Percentiles rank a stretch among this genome's conserved stretches.
Evolutionary conservation across 2,888 invertebrate genomes (phyloP).

Genomic region (Tineola bisselliella): DNA sequence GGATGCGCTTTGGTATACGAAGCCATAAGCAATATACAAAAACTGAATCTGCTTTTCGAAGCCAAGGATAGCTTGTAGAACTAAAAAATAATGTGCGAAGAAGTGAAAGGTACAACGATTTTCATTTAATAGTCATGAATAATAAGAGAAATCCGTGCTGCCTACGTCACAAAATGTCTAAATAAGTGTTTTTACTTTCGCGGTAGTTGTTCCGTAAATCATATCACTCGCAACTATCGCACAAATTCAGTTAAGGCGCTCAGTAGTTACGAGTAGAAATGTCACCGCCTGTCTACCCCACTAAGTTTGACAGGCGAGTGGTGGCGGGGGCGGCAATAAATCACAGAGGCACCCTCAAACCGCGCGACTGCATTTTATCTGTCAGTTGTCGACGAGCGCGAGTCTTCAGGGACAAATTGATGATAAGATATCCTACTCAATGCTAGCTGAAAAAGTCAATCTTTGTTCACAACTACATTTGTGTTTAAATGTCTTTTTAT

Average conservation of each 20-base stretch:
- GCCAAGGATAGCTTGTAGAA: too few relatives aligned
- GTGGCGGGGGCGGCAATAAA: slow-evolving; percentile 27
- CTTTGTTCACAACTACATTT: not conserved
- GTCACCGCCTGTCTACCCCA: not conserved
- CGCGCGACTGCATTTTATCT: slow-evolving; percentile 42
- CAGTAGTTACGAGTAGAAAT: not conserved
- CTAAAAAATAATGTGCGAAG: too few relatives aligned
- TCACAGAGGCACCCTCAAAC: slow-evolving; percentile 30
- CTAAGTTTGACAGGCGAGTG: slow-evolving; percentile 12
- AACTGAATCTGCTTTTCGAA: too few relatives aligned
- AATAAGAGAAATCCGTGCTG: too few relatives aligned
- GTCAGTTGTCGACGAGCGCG: slow-evolving; percentile 35
- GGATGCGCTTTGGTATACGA: too few relatives aligned
- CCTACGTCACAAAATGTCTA: too few relatives aligned
- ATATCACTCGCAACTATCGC: not conserved
- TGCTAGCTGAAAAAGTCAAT: not conserved
- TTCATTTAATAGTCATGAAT: too few relatives aligned
- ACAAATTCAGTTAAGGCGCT: not conserved
- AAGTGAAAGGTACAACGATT: too few relatives aligned
- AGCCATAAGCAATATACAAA: too few relatives aligned
- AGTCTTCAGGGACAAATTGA: slow-evolving; percentile 32
- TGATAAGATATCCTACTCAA: slow-evolving; percentile 28
- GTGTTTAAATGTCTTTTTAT: not conserved
- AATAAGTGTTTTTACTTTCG: not conserved
- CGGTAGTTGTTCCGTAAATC: not conserved